Base-by-base conservation (phyloP, 2,113 vertebrate genomes). In the Neogobius melanostomus region DNA sequence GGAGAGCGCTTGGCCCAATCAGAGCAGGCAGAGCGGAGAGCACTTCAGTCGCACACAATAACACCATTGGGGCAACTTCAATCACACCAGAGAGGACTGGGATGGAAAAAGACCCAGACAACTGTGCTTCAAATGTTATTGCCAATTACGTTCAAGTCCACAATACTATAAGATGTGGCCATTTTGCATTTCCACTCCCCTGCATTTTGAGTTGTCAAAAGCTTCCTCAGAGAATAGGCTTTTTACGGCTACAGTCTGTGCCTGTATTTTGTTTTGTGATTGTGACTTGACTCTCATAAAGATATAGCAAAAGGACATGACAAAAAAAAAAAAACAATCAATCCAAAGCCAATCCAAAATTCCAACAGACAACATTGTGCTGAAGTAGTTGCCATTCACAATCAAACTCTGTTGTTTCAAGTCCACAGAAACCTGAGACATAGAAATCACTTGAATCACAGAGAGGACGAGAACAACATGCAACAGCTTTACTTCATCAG, bases 401-500 rank as follows among this genome's bases (percentile, higher is more conserved):
- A n/a, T 42, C 42, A 60, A 11, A 15, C 17, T 56, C 16, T 56
- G 53, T 16, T 28, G 21, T 61, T 59, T 36, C 14, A 8, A 15
- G 9, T 44, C 59, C 42, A 61, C 42, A 42, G 28, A 42, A 59
- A 59, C 17, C 10, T 28, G 16, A 56, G 16, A 56, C 52, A 9
- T 17, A 54, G 52, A 52, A 45, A 42, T 42, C 54, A 75, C 60
- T 65, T 71, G 49, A 68, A 6, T 52, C 52, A 67, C 46, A 72
- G 62, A 61, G 63, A 68, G 12, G 44, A 56, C 64, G 51, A 68
- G 16, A 36, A 56, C 64, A 64, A 76, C 64, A 17, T 57, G 21
- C 21, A 72, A 75, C 77, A 81, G 77, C 54, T 83, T 84, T 74
- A 59, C 65, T 82, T 57, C 62, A 75, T 86, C 74, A 77, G 48